phyloP scores from a whole-genome alignment of 1,140 invertebrate species.

The Sycobia sp. region DNA sequence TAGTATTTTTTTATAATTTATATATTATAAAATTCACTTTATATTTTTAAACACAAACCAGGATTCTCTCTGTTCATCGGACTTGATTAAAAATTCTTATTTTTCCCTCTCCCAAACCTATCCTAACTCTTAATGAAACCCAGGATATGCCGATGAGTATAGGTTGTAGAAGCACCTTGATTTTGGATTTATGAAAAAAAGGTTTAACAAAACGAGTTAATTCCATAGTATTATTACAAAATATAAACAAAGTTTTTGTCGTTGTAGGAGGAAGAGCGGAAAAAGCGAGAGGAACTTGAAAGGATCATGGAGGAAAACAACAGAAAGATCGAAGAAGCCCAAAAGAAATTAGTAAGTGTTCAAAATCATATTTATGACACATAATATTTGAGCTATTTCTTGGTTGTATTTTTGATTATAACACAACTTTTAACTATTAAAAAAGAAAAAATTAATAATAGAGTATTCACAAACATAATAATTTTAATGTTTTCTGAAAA shows the following conservation, averaged over 20 bases:
- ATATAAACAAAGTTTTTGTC: slow-evolving; percentile 58
- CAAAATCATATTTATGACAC: too few relatives aligned
- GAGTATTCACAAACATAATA: neutral
- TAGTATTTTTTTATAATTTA: slow-evolving; percentile 26
- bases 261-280: slow-evolving; percentile 90
- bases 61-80: slow-evolving; percentile 18
- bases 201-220: slow-evolving; percentile 55
- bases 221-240: slow-evolving; percentile 49
- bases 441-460: too few relatives aligned
- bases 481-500: neutral
- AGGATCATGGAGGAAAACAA: slow-evolving; percentile 97
- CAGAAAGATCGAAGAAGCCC: slow-evolving; percentile 95
- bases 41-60: slow-evolving; percentile 15
- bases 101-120: slow-evolving; percentile 41
- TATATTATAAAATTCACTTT: slow-evolving; percentile 16
- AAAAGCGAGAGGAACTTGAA: slow-evolving; percentile 93
- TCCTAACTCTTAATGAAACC: slow-evolving; percentile 47
- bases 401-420: too few relatives aligned
- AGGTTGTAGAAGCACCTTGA: slow-evolving; percentile 52
- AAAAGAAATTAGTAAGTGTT: slow-evolving; percentile 90
- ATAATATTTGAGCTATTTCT: too few relatives aligned
- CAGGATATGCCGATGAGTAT: slow-evolving; percentile 47
- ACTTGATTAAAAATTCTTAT: slow-evolving; percentile 28
- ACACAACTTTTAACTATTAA: too few relatives aligned
- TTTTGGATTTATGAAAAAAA: slow-evolving; percentile 48